Evolutionary conservation across 2,888 invertebrate genomes (phyloP).

Genomic region (Poecilobothrus nobilitatus): DNA sequence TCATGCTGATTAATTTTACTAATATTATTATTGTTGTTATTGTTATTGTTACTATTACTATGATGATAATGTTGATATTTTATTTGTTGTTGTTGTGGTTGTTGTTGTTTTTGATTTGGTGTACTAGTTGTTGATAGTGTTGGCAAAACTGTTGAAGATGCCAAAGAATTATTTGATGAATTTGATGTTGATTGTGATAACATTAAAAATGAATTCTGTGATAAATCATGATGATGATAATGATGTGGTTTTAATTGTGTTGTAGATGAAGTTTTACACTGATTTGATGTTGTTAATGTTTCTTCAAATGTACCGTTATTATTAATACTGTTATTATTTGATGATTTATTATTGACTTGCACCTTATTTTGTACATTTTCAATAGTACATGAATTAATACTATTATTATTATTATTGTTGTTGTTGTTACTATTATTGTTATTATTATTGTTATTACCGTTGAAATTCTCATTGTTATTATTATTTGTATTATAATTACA

Average conservation of each 20-base stretch:
- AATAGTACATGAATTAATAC: not conserved
- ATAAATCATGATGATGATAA: not conserved
- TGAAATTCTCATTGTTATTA: not conserved
- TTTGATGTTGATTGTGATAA: slow-evolving; percentile 17
- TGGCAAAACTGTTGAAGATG: slow-evolving; percentile 5
- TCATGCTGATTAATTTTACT: not conserved
- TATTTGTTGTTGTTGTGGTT: slow-evolving; percentile 23
- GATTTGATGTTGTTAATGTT: not conserved
- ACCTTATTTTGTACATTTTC: not conserved
- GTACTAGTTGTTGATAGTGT: slow-evolving; percentile 14
- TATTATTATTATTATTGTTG: not conserved
- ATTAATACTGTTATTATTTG: too few species aligned
- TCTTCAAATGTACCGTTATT: not conserved
- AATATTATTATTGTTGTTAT: not conserved
- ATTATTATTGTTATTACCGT: not conserved
- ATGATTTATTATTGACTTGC: too few species aligned
- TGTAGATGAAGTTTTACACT: not conserved
- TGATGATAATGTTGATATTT: slow-evolving; percentile 21
- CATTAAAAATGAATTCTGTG: slow-evolving; percentile 18
- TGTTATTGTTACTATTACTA: not conserved
- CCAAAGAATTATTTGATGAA: not conserved
- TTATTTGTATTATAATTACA: not conserved
- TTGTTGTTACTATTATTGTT: not conserved
- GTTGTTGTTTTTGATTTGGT: slow-evolving; percentile 21
- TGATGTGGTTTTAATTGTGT: slow-evolving; percentile 16